Conservation (phyloP, 2,888 invertebrate genomes). For the Apodemia mormo region DNA sequence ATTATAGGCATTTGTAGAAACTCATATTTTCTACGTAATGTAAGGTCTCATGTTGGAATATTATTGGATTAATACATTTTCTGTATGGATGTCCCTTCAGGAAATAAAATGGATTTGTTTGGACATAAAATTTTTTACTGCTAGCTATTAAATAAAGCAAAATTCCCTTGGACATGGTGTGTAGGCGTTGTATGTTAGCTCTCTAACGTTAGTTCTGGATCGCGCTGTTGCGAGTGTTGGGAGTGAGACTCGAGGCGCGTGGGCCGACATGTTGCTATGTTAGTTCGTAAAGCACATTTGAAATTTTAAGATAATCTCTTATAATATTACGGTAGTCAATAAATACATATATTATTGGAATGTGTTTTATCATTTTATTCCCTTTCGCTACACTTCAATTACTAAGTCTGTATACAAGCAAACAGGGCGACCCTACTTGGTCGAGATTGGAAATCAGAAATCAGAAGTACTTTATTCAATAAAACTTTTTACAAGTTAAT, state of each 20-base stretch:
- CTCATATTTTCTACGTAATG: neutral
- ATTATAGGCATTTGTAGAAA: neutral
- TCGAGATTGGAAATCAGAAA: too few relatives aligned
- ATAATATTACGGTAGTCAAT: constrained; percentile 65
- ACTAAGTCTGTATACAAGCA: too few relatives aligned
- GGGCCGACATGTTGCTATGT: constrained; percentile 26
- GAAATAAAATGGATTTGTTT: neutral
- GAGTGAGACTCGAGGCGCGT: constrained; percentile 26
- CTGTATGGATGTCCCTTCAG: neutral
- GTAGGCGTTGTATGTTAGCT: constrained; percentile 5
- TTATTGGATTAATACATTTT: too few relatives aligned
- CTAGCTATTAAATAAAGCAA: neutral
- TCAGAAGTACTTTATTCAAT: too few relatives aligned
- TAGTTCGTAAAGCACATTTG: constrained; percentile 30
- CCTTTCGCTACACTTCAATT: too few relatives aligned
- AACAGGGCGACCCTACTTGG: too few relatives aligned
- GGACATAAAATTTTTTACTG: neutral
- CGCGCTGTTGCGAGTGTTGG: neutral
- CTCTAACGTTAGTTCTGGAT: neutral
- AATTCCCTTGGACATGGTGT: neutral
- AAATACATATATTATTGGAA: constrained; percentile 69
- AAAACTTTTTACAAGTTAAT: too few relatives aligned
- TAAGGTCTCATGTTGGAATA: neutral
- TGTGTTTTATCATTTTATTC: constrained; percentile 39
- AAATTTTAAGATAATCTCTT: constrained; percentile 57